Conservation (phyloP, 2,888 invertebrate species). For the Lucinisca nassula region DNA sequence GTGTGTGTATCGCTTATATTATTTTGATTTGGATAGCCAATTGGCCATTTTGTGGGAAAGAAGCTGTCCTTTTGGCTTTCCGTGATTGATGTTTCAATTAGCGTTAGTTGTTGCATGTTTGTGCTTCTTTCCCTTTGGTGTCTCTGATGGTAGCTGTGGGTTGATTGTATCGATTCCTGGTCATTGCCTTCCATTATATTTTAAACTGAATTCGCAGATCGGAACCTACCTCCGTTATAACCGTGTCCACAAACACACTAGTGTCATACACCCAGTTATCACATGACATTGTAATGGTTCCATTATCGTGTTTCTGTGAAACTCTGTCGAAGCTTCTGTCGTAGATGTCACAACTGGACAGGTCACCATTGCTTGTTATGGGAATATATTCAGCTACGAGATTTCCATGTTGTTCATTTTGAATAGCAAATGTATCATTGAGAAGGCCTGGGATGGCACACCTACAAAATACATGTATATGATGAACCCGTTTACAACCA, state of each 20-base stretch:
- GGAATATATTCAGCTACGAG: conserved; percentile 34
- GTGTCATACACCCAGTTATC: conserved; percentile 59
- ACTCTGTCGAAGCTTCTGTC: not conserved
- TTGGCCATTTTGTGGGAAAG: too few species aligned
- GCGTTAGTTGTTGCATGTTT: too few species aligned
- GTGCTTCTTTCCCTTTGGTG: too few species aligned
- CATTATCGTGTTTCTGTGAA: not conserved
- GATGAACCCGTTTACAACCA: not conserved
- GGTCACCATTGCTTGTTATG: not conserved
- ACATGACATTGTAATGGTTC: conserved; percentile 6
- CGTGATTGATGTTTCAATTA: too few species aligned
- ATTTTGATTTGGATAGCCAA: too few species aligned
- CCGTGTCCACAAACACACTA: conserved; percentile 36
- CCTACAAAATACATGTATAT: too few species aligned
- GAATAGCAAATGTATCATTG: conserved; percentile 34
- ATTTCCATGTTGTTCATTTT: conserved; percentile 17
- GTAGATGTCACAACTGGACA: conserved; percentile 2
- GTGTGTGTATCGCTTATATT: too few species aligned
- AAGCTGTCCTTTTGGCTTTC: too few species aligned
- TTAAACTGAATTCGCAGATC: too few species aligned
- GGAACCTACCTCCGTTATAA: conserved; percentile 53
- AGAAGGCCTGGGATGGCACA: conserved; percentile 30
- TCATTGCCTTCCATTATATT: too few species aligned
- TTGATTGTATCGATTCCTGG: too few species aligned
- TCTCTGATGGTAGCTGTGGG: too few species aligned